Base-by-base conservation (phyloP, 2,113 vertebrate species). In the Paraplagusia blochii region DNA sequence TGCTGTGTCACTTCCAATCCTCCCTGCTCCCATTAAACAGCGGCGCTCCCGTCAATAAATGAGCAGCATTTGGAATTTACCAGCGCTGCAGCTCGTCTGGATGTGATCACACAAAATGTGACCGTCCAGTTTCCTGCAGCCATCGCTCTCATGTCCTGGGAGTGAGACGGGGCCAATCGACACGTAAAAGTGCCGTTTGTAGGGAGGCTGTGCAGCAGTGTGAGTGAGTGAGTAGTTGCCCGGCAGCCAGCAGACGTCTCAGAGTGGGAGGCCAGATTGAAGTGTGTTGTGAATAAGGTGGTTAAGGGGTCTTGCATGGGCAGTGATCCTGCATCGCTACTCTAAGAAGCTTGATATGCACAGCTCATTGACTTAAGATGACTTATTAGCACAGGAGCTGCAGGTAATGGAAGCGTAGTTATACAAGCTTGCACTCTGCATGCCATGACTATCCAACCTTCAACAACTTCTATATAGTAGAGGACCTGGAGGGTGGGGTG, bases 381-480 rank as follows among this genome's bases (percentile, higher is more conserved):
- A 82, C 80, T 80, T 83, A 83, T 78, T 84, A 89, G 76, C 48
- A 10, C 76, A 72, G 66, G 61, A 44, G 72, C 73, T 81, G 72
- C 81, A 81, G 80, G 80, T 85, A 87, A 82, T 78, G 74, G 80
- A 77, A 68, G 80, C 45, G 18, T 79, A 72, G 78, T 74, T 81
- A 79, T 72, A 80, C 80, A 85, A 74, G 86, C 79, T 82, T 67
- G 63, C 72, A 85, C 75, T 80, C 83, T 87, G 67, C 80, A 88
- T 80, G 81, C 77, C 82, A 81, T 80, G 78, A 84, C 82, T 82
- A 82, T 81, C 85, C 88, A 90, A 89, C 88, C 88, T 88, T 90
- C 76, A 83, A 76, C 82, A 77, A 73, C 74, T 72, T 74, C 69
- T 72, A 44, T 63, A 72, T 64, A 71, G 48, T 68, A 48, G n/a